Evolutionary conservation across 53 echinoderm and acorn worm genomes (phyloP).

Genomic region (Henricia sp.): DNA sequence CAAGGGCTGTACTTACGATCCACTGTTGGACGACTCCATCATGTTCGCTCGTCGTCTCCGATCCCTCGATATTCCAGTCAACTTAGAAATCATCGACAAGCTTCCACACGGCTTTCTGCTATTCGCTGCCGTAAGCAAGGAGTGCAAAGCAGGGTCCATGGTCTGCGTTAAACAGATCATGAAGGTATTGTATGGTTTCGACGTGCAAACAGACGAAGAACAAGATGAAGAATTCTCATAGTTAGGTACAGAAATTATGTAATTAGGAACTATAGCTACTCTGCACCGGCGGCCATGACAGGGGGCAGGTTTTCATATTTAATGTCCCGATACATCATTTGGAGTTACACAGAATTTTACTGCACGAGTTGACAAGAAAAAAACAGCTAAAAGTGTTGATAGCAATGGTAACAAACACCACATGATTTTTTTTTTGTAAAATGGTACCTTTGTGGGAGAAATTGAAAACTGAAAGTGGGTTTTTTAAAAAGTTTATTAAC

Average conservation of each 20-base stretch:
- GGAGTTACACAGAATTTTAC: no score
- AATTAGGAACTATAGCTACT: no score
- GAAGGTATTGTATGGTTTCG: slow-evolving; percentile 84
- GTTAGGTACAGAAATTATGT: slow-evolving; percentile 10
- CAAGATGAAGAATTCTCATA: background rate
- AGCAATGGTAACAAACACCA: no score
- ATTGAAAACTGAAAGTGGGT: no score
- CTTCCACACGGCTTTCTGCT: slow-evolving; percentile 99
- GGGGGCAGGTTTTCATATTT: no score
- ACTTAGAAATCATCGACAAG: slow-evolving; percentile 82
- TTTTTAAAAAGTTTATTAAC: no score
- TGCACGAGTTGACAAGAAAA: no score
- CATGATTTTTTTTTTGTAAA: no score
- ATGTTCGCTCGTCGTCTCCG: slow-evolving; percentile 91
- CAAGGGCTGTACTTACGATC: slow-evolving; percentile 89
- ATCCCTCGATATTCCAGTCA: slow-evolving; percentile 70
- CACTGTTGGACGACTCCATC: slow-evolving; percentile 91
- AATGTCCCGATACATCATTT: no score
- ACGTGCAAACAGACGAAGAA: background rate
- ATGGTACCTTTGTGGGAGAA: no score
- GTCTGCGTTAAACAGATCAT: slow-evolving; percentile 89
- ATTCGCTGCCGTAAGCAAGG: slow-evolving; percentile 90
- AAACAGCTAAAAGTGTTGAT: no score
- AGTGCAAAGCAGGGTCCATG: slow-evolving; percentile 88
- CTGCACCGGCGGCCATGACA: no score